Evolutionary conservation across 2,888 invertebrate species (phyloP), one percentile per base, ranked within the genome.

Genomic region (Caenorhabditis becei): DNA sequence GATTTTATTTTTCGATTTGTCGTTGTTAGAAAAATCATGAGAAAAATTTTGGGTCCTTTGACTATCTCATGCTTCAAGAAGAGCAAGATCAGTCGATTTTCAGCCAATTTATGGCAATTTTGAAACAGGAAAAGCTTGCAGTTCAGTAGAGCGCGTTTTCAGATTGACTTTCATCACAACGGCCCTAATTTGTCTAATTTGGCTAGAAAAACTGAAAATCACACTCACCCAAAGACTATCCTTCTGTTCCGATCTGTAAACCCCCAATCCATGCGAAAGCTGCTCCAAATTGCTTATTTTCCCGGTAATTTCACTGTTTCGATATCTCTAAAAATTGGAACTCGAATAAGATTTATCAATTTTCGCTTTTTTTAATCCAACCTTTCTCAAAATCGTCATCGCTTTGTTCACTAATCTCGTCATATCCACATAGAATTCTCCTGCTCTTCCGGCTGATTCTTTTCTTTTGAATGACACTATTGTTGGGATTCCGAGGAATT

Each of bases 201-300:
- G n/a, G n/a, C n/a, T n/a, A n/a, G n/a, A n/a, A 35, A 23, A 37
- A 37, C 5, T 20, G 0, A 23, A 37, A 61, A 32, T 41, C 11
- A 62, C 47, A 28, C 2, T 24, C n/a, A 7, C 10, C 10, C 32
- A 62, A n/a, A 62, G 18, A 26, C 16, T 18, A n/a, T n/a, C 16
- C 18, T 51, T n/a, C 11, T 63, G 63, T 20, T 18, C 16, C 24
- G n/a, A 7, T 11, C 66, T 54, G 28, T 56, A 56, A 14, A 53
- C 28, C 0, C 54, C 54, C 14, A 66, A 28, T 26, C 66, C 66
- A 18, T 18, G 11, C 7, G 41, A 23, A 2, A 66, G 20, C 18
- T 56, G 66, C 20, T 66, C 66, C 54, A 66, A 28, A 28, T 66
- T 56, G 56, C 56, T 66, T 28, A 66, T 16, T 8, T 35, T 37